Evolutionary conservation across 2,113 vertebrate species (phyloP).

Genomic region (Gulo gulo): DNA sequence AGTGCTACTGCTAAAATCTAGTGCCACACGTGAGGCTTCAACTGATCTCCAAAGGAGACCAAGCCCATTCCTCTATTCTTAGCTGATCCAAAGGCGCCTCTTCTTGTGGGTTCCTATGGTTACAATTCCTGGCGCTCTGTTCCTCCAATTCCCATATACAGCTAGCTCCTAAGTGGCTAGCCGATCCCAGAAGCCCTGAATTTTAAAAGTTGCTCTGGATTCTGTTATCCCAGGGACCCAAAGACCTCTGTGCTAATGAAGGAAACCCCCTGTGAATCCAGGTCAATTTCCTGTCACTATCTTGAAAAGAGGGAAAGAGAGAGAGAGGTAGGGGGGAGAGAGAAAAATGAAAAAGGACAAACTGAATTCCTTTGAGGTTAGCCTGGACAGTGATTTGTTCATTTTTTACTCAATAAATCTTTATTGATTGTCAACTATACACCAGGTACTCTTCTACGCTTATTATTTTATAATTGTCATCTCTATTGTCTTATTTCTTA

Average conservation of each 20-base stretch:
- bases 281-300: background rate
- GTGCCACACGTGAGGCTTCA: background rate
- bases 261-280: background rate
- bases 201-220: conserved; percentile 1
- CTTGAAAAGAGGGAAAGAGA: background rate
- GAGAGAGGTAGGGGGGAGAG: background rate
- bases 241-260: background rate
- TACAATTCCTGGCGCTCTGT: background rate
- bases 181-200: background rate
- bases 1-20: background rate
- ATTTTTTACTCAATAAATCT: background rate
- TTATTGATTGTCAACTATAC: background rate
- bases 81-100: background rate
- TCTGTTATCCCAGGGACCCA: background rate
- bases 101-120: background rate
- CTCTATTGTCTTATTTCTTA: background rate
- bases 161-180: background rate
- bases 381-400: background rate
- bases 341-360: background rate
- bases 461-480: background rate
- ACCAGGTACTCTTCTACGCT: background rate
- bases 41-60: background rate
- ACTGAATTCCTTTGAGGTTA: background rate
- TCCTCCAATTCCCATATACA: background rate
- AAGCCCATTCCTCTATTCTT: background rate